Base-by-base conservation (phyloP, 2,113 vertebrate species). In the Colinus virginianus region DNA sequence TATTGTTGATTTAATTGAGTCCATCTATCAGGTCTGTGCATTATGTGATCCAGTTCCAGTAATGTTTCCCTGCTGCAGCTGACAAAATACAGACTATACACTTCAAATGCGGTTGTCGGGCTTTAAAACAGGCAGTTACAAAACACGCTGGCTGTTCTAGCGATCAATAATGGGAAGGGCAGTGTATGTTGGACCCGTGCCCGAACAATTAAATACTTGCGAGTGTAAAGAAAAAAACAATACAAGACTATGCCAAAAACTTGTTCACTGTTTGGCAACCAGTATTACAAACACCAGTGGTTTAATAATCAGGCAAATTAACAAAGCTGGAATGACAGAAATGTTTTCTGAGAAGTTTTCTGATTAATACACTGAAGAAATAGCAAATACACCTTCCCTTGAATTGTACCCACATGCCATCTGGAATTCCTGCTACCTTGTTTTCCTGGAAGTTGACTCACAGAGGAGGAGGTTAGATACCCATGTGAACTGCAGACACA, bases 1-100 rank as follows among this genome's bases (percentile, higher is more conserved):
- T 97, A 92, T 93, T 96, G 94, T 92, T 95, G 94, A 96, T 94
- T 96, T 90, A 79, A 90, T 92, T 93, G 88, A 97, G 96, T 95
- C 93, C 96, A 96, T 97, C 93, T 97, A 90, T 97, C 96, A 93
- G 74, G 81, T 94, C 93, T 90, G 81, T 90, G 78, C 93, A 79
- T 97, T 93, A 96, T 93, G 86, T 93, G 92, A 95, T 77, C 85
- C 93, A 78, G 62, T 94, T 96, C 90, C 81, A 91, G 79, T 97
- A 90, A 93, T 95, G 89, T 95, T 92, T 93, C 84, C 77, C 95
- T 95, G 95, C 95, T 85, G 71, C 93, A 96, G 88, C 95, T 94
- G 91, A 96, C 94, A 97, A 96, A 97, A 97, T 95, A 95, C 83
- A 93, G 91, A 94, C 93, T 82, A 95, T 95, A 75, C 91, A 82